Percentiles rank a stretch among this genome's conserved stretches.
Conservation (phyloP, 1,140 invertebrate species). For the Tachypleus tridentatus region DNA sequence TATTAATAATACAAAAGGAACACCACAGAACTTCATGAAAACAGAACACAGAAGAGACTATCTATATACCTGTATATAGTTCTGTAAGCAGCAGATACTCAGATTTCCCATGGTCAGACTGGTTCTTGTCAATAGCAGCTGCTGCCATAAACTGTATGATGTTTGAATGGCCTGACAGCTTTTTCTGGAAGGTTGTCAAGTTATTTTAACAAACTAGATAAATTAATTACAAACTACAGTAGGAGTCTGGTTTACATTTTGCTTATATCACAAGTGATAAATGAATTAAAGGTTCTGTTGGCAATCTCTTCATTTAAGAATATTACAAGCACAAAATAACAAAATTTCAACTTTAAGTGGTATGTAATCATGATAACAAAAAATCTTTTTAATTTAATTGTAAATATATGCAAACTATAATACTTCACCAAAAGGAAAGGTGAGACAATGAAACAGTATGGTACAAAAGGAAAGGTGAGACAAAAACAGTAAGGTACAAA, state of each 20-base stretch:
- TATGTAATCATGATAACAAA: too few relatives aligned
- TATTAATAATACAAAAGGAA: conserved; percentile 6
- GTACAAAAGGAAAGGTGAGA: too few relatives aligned
- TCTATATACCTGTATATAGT: conserved; percentile 38
- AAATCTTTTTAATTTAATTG: too few relatives aligned
- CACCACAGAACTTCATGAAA: conserved; percentile 8
- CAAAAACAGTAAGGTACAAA: too few relatives aligned
- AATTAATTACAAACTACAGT: neutral
- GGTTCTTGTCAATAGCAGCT: conserved; percentile 36
- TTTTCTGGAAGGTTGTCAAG: conserved; percentile 34
- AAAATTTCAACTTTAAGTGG: too few relatives aligned
- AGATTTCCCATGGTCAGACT: conserved; percentile 36
- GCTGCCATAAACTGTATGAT: conserved; percentile 42
- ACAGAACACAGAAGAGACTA: neutral
- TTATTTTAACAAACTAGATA: conserved; percentile 1
- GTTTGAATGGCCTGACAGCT: conserved; percentile 41
- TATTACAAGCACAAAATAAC: too few relatives aligned
- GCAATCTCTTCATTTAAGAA: too few relatives aligned
- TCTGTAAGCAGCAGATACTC: conserved; percentile 44
- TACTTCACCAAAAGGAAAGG: too few relatives aligned
- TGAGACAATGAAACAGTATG: too few relatives aligned
- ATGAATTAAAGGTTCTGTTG: too few relatives aligned
- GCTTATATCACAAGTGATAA: conserved; percentile 2
- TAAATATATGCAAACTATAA: too few relatives aligned
- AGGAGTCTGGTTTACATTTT: conserved; percentile 2